phyloP scores from a whole-genome alignment of 2,888 invertebrate species.

The Drosophila eohydei region DNA sequence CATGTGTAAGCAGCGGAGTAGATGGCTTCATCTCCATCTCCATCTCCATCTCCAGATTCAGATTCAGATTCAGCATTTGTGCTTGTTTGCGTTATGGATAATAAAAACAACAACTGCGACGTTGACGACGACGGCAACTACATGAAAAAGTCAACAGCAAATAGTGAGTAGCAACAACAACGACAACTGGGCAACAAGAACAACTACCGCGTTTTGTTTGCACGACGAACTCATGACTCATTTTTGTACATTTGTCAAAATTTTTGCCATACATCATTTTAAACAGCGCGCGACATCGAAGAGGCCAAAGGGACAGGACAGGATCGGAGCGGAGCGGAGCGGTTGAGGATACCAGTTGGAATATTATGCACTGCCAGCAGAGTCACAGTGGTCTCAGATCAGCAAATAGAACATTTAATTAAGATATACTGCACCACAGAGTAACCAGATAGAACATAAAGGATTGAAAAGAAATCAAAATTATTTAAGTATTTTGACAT shows the following conservation, averaged over 20 bases:
- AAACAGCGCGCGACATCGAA: constrained; percentile 66
- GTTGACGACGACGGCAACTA: constrained; percentile 58
- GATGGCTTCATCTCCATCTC: constrained; percentile 24
- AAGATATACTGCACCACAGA: too few relatives aligned
- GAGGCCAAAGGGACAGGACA: constrained; percentile 28
- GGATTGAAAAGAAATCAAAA: background rate
- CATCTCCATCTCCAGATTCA: background rate
- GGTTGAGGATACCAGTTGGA: constrained; percentile 40
- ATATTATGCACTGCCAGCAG: constrained; percentile 28
- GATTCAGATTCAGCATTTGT: constrained; percentile 50
- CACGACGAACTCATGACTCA: constrained; percentile 80
- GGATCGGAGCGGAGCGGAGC: constrained; percentile 14
- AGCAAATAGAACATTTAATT: background rate
- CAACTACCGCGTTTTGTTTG: constrained; percentile 73
- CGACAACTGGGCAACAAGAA: constrained; percentile 36
- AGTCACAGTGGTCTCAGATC: constrained; percentile 31
- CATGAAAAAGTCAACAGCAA: constrained; percentile 79
- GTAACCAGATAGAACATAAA: background rate
- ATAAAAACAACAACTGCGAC: constrained; percentile 56
- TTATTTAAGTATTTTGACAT: background rate
- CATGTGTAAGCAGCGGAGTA: constrained; percentile 65
- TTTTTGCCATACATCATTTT: constrained; percentile 81
- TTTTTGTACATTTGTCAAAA: constrained; percentile 83
- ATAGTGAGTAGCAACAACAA: constrained; percentile 57
- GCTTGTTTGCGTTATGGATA: constrained; percentile 73